Evolutionary conservation across 1,140 invertebrate genomes (phyloP).

Genomic region (Lepidurus apus): DNA sequence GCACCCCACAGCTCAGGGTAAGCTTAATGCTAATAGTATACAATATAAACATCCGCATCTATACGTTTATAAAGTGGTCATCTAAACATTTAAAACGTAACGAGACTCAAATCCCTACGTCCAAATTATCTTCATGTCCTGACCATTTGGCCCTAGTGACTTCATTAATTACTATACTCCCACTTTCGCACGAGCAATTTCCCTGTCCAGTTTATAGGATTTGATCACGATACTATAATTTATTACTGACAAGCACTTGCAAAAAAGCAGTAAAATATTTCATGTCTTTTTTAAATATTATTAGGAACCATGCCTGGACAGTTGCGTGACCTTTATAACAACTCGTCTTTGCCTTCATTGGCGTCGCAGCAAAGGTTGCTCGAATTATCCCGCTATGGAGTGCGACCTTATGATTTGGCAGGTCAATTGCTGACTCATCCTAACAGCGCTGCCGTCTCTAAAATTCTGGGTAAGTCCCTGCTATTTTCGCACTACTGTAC

Average conservation of each 20-base stretch:
- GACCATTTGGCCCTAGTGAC: no score
- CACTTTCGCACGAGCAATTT: no score
- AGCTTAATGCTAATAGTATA: slow-evolving; percentile 10
- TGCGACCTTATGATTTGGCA: slow-evolving; percentile 33
- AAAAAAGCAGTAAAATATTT: neutral
- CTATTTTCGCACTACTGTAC: neutral
- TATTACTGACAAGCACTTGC: neutral
- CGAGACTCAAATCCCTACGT: neutral
- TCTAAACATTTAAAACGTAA: neutral
- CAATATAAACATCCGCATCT: neutral
- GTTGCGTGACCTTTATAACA: neutral
- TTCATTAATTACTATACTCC: no score
- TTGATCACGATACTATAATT: no score
- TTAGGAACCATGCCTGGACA: slow-evolving; percentile 2
- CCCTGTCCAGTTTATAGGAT: no score
- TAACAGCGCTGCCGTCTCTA: slow-evolving; percentile 27
- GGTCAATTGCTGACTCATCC: slow-evolving; percentile 28
- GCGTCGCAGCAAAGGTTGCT: slow-evolving; percentile 29
- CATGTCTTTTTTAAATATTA: neutral
- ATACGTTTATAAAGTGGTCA: neutral
- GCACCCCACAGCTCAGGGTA: slow-evolving; percentile 24
- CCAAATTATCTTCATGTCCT: neutral
- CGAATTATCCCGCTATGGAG: slow-evolving; percentile 31
- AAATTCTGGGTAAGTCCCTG: slow-evolving; percentile 25
- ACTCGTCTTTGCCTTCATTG: slow-evolving; percentile 8